phyloP scores from a whole-genome alignment of 2,797 vertebrate genomes.

The Halcyon smyrnensis region DNA sequence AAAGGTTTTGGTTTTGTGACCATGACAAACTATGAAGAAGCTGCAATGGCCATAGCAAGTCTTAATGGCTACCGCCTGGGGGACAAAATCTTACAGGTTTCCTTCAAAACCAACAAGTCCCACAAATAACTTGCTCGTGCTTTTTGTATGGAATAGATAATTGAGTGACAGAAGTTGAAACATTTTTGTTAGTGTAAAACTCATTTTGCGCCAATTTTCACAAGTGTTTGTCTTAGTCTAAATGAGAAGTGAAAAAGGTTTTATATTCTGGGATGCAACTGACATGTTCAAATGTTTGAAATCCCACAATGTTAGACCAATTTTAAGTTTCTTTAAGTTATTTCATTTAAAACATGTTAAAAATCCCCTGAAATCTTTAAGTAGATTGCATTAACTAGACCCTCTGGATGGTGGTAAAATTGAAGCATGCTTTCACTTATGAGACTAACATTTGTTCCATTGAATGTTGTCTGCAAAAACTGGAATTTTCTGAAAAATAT shows the following conservation, averaged over 20 bases:
- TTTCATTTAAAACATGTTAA: constrained; percentile 80
- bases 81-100: constrained; percentile 99
- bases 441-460: constrained; percentile 76
- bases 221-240: constrained; percentile 90
- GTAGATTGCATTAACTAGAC: constrained; percentile 76
- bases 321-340: constrained; percentile 84
- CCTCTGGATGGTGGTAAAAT: constrained; percentile 78
- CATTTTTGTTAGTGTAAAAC: constrained; percentile 87
- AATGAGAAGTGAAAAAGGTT: constrained; percentile 82
- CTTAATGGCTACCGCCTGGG: constrained; percentile 98
- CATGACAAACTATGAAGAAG: constrained; percentile 99
- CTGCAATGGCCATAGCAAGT: constrained; percentile 98
- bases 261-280: constrained; percentile 87
- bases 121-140: constrained; percentile 93
- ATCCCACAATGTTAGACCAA: constrained; percentile 83
- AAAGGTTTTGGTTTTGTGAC: constrained; percentile 99
- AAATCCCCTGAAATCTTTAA: constrained; percentile 69
- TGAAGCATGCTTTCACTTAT: constrained; percentile 79
- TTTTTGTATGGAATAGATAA: constrained; percentile 87
- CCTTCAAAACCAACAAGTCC: constrained; percentile 99
- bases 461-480: constrained; percentile 76
- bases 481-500: constrained; percentile 68
- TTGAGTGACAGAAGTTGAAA: constrained; percentile 83
- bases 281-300: constrained; percentile 87
- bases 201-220: constrained; percentile 88